phyloP scores from a whole-genome alignment of 2,797 vertebrate genomes.

The Crenichthys baileyi region DNA sequence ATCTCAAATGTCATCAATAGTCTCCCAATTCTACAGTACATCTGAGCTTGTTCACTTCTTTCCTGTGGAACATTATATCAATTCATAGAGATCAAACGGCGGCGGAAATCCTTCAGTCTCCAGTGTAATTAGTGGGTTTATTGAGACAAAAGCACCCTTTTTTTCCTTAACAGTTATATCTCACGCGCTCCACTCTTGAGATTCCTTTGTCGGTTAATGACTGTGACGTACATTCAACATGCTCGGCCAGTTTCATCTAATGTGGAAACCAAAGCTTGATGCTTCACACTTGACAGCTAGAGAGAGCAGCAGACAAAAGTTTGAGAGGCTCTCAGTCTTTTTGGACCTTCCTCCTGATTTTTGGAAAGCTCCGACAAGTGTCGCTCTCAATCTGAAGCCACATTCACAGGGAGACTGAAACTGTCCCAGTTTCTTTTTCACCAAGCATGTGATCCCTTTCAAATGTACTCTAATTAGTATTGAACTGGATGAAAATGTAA shows the following conservation, averaged over 20 bases:
- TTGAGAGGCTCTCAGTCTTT: constrained; percentile 57
- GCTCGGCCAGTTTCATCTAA: constrained; percentile 40
- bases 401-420: constrained; percentile 34
- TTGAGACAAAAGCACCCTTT: constrained; percentile 65
- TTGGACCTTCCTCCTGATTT: constrained; percentile 55
- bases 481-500: constrained; percentile 23
- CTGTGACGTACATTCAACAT: constrained; percentile 57
- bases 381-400: constrained; percentile 33
- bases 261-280: constrained; percentile 52
- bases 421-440: constrained; percentile 27
- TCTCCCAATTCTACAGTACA: constrained; percentile 45
- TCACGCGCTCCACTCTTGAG: constrained; percentile 50
- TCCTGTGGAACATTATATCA: constrained; percentile 66
- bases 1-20: constrained; percentile 77
- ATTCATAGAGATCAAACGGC: constrained; percentile 68
- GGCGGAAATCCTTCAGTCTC: constrained; percentile 67
- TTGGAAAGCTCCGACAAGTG: constrained; percentile 48
- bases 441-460: constrained; percentile 18
- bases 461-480: constrained; percentile 30
- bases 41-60: constrained; percentile 45
- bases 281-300: constrained; percentile 50
- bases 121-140: constrained; percentile 65
- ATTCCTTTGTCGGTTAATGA: constrained; percentile 53
- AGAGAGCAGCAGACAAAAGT: constrained; percentile 43
- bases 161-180: constrained; percentile 61